phyloP scores from a whole-genome alignment of 2,888 invertebrate genomes.

The Lasioglossum calceatum region DNA sequence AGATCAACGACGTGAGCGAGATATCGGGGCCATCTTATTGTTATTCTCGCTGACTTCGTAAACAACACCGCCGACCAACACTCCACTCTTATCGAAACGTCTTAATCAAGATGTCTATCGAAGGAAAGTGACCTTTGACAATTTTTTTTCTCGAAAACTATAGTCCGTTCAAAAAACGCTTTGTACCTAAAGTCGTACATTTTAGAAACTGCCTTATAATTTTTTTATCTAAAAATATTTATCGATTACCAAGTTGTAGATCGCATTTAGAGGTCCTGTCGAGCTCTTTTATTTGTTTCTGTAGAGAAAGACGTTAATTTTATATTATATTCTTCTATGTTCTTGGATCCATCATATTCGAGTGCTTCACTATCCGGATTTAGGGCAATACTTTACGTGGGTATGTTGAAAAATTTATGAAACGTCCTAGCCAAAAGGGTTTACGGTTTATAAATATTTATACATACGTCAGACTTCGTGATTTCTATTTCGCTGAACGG shows the following conservation, averaged over 20 bases:
- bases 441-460: background rate
- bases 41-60: conserved; percentile 21
- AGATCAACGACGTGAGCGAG: conserved; percentile 64
- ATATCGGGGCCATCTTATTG: conserved; percentile 35
- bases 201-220: background rate
- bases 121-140: background rate
- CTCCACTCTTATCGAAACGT: background rate
- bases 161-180: background rate
- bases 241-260: too few species aligned
- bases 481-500: background rate
- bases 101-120: background rate
- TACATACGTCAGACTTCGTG: background rate
- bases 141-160: background rate
- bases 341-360: background rate
- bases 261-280: too few species aligned
- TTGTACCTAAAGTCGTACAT: background rate
- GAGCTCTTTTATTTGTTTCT: background rate
- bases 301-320: background rate
- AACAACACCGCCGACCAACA: conserved; percentile 21
- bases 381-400: too few species aligned
- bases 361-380: background rate
- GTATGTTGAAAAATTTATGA: background rate
- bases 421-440: background rate
- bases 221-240: too few species aligned
- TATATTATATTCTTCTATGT: background rate